Conservation (phyloP, 2,888 invertebrate species). For the Cantharis rufa region DNA sequence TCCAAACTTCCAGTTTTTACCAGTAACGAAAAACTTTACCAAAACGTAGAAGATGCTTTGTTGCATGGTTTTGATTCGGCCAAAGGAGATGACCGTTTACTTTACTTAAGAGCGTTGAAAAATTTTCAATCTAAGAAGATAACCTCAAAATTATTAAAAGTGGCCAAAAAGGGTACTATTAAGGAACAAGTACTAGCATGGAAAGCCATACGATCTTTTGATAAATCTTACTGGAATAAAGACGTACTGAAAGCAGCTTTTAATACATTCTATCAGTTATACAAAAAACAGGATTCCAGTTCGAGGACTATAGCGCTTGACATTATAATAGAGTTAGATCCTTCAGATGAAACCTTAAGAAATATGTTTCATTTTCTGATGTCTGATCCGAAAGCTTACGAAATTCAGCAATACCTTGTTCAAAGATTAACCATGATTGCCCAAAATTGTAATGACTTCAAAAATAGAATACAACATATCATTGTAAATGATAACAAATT, state of each 20-base stretch:
- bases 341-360: constrained; percentile 59
- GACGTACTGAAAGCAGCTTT: constrained; percentile 57
- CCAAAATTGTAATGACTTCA: constrained; percentile 58
- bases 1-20: constrained; percentile 43
- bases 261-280: constrained; percentile 65
- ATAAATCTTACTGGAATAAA: constrained; percentile 49
- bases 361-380: constrained; percentile 59
- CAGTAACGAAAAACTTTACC: constrained; percentile 44
- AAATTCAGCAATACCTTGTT: constrained; percentile 68
- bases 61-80: constrained; percentile 48
- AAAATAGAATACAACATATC: constrained; percentile 50
- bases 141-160: constrained; percentile 63
- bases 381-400: constrained; percentile 59
- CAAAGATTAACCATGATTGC: constrained; percentile 66
- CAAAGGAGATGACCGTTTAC: constrained; percentile 61
- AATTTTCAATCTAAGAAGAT: constrained; percentile 68
- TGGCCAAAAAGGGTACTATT: constrained; percentile 59
- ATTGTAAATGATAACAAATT: constrained; percentile 55
- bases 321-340: constrained; percentile 65
- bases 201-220: constrained; percentile 66
- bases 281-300: constrained; percentile 67
- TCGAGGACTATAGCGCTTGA: constrained; percentile 73
- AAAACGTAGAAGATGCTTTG: constrained; percentile 51
- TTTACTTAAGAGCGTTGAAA: constrained; percentile 69
- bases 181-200: constrained; percentile 68